Base-by-base conservation (phyloP, 2,113 vertebrate genomes). In the Anarrhichthys ocellatus region DNA sequence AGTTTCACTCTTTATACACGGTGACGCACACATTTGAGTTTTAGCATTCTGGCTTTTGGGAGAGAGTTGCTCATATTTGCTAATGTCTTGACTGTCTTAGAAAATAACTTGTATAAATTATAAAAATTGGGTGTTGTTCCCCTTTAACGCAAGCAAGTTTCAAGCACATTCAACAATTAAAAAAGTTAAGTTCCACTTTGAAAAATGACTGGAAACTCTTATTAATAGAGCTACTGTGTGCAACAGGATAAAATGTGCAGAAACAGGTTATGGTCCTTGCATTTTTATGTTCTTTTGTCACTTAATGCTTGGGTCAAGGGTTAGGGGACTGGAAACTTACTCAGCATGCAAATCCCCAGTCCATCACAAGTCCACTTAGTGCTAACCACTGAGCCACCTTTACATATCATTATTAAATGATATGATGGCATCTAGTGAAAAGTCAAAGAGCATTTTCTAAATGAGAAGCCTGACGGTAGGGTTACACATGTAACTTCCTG, bases 221-320 rank as follows among this genome's bases (percentile, higher is more conserved):
- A 6, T 6, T 34, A 24, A 52, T 5, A 32, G 44, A 44, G 27
- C 10, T 9, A 73, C n/a, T 61, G 17, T 62, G 20, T 13, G 29
- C 62, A 29, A 73, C 17, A 46, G 44, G 13, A 34, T 36, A 17
- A 46, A 24, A 59, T 11, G 11, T 66, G 42, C 27, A 82, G 24
- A 64, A 44, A 46, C 15, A 32, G 14, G 10, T 27, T 56, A 24
- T 76, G 73, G 66, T 76, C 80, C 73, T 64, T 74, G 50, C 54
- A 36, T 58, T 14, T 14, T 17, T 11, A 54, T 54, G 46, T 13
- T 24, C 24, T 42, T 76, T 34, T 64, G 7, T 54, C 20, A 6
- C 14, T 76, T 59, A 46, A 46, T 74, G 44, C 4, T 24, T 14
- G 15, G 44, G 34, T 70, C n/a, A 64, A 56, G 17, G 17, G 38